Evolutionary conservation across 2,888 invertebrate species (phyloP).

Genomic region (Melikaiella ostensackeni): DNA sequence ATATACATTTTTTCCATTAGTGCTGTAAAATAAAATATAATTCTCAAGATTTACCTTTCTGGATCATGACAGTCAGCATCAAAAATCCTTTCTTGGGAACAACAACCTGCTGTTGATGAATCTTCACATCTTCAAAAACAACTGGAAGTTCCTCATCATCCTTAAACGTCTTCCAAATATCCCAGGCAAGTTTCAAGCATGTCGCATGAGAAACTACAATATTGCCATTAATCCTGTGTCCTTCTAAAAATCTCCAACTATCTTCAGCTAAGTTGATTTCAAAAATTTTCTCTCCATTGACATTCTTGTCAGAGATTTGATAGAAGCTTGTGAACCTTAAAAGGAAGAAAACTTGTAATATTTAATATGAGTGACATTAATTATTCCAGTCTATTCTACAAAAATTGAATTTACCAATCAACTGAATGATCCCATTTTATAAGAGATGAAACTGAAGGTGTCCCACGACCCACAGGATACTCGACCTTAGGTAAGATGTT

Average conservation of each 20-base stretch:
- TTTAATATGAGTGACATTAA: not conserved
- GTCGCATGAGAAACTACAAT: constrained; percentile 81
- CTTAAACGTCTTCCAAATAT: constrained; percentile 77
- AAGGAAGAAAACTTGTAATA: constrained; percentile 1
- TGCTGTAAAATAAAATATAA: not conserved
- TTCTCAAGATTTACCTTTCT: constrained; percentile 59
- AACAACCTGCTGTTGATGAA: constrained; percentile 74
- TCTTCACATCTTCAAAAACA: constrained; percentile 75
- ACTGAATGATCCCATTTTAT: constrained; percentile 58
- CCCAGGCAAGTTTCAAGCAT: constrained; percentile 78
- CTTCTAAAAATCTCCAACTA: constrained; percentile 75
- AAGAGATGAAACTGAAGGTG: constrained; percentile 79
- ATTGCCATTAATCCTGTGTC: constrained; percentile 81
- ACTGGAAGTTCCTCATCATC: constrained; percentile 73
- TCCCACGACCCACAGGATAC: constrained; percentile 80
- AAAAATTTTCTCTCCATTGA: constrained; percentile 62
- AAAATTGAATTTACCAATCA: constrained; percentile 47
- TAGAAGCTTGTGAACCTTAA: constrained; percentile 77
- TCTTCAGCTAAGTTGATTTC: constrained; percentile 68
- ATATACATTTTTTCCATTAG: not conserved
- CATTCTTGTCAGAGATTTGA: not conserved
- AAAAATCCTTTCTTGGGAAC: constrained; percentile 77
- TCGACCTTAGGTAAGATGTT: constrained; percentile 78
- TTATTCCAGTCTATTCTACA: not conserved
- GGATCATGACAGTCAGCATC: constrained; percentile 68